Evolutionary conservation across 2,888 invertebrate species (phyloP).

Genomic region (Apomyelois bistriatella): DNA sequence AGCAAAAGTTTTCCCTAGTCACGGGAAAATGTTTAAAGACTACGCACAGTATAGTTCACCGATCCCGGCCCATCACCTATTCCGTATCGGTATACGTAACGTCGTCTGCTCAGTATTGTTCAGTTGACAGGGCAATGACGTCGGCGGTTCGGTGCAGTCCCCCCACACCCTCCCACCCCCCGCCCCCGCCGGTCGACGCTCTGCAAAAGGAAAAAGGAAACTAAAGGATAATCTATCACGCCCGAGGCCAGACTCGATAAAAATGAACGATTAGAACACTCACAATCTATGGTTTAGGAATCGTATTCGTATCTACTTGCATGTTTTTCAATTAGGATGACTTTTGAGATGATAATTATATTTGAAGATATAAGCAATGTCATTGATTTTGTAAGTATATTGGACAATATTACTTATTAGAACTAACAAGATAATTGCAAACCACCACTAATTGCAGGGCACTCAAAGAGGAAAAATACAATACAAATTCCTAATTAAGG

Average conservation of each 20-base stretch:
- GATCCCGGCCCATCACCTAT: constrained; percentile 56
- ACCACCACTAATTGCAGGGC: too few relatives aligned
- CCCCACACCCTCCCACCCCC: constrained; percentile 45
- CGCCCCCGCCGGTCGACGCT: constrained; percentile 74
- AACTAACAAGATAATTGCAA: too few relatives aligned
- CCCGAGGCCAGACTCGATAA: constrained; percentile 74
- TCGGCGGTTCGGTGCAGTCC: constrained; percentile 57
- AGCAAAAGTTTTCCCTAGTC: too few relatives aligned
- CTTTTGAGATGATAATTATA: too few relatives aligned
- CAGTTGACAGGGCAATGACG: constrained; percentile 79
- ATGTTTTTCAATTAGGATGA: background rate
- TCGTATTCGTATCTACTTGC: constrained; percentile 16
- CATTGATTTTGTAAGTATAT: too few relatives aligned
- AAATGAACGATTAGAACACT: constrained; percentile 74
- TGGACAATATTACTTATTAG: too few relatives aligned
- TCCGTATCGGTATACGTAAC: constrained; percentile 63
- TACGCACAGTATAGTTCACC: constrained; percentile 31
- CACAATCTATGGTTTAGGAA: constrained; percentile 62
- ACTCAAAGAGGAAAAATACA: too few relatives aligned
- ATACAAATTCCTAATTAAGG: too few relatives aligned
- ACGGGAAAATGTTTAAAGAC: too few relatives aligned
- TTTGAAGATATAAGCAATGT: too few relatives aligned
- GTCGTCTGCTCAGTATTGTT: constrained; percentile 76
- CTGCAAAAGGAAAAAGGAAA: constrained; percentile 76
- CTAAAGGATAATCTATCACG: constrained; percentile 78